phyloP scores from a whole-genome alignment of 2,113 vertebrate species.

The Rhegmatorhina hoffmannsi region DNA sequence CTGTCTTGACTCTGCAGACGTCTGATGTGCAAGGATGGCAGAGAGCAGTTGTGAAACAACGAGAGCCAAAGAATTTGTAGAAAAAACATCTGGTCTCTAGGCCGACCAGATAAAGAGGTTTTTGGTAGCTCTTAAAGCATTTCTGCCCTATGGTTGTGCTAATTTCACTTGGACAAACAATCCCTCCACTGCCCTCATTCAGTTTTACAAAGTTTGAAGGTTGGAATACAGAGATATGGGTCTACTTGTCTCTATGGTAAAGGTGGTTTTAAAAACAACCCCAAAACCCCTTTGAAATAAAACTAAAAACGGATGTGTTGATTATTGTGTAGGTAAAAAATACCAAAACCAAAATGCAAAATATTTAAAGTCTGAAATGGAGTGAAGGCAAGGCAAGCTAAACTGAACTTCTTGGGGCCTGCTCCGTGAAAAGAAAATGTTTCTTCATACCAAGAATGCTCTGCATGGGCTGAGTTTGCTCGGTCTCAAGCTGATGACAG shows the following conservation, averaged over 20 bases:
- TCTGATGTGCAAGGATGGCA: neutral
- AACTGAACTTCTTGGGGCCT: neutral
- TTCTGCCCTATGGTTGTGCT: neutral
- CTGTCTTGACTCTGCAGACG: neutral
- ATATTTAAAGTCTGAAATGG: neutral
- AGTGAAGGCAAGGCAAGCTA: neutral
- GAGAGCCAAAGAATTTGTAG: neutral
- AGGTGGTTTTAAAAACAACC: neutral
- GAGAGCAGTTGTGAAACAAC: neutral
- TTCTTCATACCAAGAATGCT: neutral
- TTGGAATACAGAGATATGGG: neutral
- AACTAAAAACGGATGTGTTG: neutral
- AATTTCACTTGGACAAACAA: neutral
- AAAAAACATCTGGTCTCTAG: constrained; percentile 30
- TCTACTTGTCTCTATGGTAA: neutral
- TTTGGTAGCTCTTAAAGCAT: neutral
- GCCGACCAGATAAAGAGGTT: neutral
- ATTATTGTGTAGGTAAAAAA: neutral
- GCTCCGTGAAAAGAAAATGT: neutral
- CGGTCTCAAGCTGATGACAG: neutral
- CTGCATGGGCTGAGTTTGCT: neutral
- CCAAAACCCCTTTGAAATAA: neutral
- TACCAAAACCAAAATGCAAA: neutral
- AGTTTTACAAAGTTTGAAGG: neutral
- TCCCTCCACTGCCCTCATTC: neutral